Evolutionary conservation across 1,140 invertebrate genomes (phyloP).

Genomic region (Cotesia vestalis): DNA sequence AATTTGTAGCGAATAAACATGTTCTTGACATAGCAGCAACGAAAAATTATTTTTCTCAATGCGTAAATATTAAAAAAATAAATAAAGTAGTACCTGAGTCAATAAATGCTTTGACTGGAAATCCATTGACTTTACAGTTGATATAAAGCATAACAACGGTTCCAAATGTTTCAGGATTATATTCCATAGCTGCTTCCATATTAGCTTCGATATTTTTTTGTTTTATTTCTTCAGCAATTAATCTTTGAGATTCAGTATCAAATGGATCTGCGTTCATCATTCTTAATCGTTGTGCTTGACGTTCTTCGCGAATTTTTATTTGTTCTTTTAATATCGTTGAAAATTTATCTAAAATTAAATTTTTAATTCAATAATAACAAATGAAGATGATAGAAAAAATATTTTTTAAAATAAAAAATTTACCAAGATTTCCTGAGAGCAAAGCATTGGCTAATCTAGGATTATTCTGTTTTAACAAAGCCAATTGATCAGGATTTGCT

Average conservation of each 20-base stretch:
- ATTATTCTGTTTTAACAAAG: constrained; percentile 93
- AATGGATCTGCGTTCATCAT: constrained; percentile 95
- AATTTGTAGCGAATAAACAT: constrained; percentile 30
- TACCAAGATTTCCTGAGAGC: constrained; percentile 82
- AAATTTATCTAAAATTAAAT: constrained; percentile 77
- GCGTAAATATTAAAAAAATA: constrained; percentile 2
- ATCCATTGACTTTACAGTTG: constrained; percentile 94
- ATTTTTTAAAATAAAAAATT: constrained; percentile 29
- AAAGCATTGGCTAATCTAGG: constrained; percentile 90
- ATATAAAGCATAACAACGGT: constrained; percentile 98
- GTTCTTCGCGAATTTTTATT: constrained; percentile 77
- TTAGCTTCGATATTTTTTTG: constrained; percentile 97
- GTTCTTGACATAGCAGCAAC: background rate
- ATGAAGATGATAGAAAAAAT: background rate
- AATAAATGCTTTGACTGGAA: constrained; percentile 96
- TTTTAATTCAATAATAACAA: background rate
- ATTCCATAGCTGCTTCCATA: constrained; percentile 98
- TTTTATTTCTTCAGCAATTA: constrained; percentile 95
- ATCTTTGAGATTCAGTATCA: constrained; percentile 90
- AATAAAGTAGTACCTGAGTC: constrained; percentile 78
- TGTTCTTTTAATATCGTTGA: constrained; percentile 83
- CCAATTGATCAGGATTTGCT: constrained; percentile 90
- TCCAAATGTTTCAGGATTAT: constrained; percentile 97
- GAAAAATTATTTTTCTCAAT: background rate
- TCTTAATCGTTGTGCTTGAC: constrained; percentile 82